These are phyloP conservation scores for Sarcophaga carnaria DNA, from an alignment of 2,888 invertebrate genomes.

Conservation along the genomic window DNA sequence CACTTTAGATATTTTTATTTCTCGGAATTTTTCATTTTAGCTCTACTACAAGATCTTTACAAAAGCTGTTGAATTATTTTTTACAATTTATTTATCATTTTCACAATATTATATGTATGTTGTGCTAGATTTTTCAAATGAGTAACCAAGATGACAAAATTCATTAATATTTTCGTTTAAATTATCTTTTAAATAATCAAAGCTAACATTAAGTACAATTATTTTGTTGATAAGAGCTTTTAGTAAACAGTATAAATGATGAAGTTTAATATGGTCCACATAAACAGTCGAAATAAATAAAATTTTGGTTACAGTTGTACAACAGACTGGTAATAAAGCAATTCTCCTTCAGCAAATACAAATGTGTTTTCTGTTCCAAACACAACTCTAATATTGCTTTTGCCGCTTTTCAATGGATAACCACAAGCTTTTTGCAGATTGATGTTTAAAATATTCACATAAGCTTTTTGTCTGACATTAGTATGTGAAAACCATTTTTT, in stretches of 20 bases:
- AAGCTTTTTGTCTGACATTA: neutral
- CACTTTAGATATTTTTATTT: too few relatives aligned
- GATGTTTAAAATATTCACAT: conserved; percentile 5
- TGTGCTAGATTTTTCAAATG: conserved; percentile 33
- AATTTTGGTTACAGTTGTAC: conserved; percentile 38
- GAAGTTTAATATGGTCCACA: conserved; percentile 7
- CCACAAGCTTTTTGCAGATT: neutral
- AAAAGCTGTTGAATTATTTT: too few relatives aligned
- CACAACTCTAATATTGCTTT: conserved; percentile 32
- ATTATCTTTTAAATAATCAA: conserved; percentile 40
- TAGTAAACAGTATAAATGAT: too few relatives aligned
- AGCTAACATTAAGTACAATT: neutral
- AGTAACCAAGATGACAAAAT: conserved; percentile 35
- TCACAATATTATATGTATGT: too few relatives aligned
- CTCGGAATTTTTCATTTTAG: too few relatives aligned
- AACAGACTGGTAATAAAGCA: neutral
- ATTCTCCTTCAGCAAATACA: conserved; percentile 8
- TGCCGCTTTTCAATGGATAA: neutral
- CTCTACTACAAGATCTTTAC: too few relatives aligned
- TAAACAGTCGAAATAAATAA: conserved; percentile 26
- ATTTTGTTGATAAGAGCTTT: conserved; percentile 13
- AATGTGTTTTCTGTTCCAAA: conserved; percentile 30
- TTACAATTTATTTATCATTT: too few relatives aligned
- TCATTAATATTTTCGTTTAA: conserved; percentile 27
- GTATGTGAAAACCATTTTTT: neutral